phyloP scores from a whole-genome alignment of 2,888 invertebrate genomes.

The Drosophila phalerata region DNA sequence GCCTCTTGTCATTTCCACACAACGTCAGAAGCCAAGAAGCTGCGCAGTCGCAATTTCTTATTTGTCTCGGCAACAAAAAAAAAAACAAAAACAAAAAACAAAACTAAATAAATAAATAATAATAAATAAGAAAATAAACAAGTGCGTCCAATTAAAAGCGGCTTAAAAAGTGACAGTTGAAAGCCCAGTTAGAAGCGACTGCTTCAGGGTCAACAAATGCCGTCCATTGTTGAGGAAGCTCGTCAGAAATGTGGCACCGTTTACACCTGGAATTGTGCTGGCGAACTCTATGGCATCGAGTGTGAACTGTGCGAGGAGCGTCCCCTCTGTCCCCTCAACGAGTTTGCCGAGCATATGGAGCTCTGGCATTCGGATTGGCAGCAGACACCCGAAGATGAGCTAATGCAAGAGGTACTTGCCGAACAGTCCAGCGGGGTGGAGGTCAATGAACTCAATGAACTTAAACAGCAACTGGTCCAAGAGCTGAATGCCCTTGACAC shows the following conservation, averaged over 20 bases:
- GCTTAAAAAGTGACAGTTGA: conserved; percentile 60
- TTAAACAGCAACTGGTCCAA: conserved; percentile 67
- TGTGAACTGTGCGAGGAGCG: conserved; percentile 80
- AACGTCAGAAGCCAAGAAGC: conserved; percentile 65
- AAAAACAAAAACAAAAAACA: too few relatives aligned
- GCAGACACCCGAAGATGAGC: conserved; percentile 62
- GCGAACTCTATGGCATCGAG: conserved; percentile 78
- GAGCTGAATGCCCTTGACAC: conserved; percentile 57
- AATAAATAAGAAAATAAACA: conserved; percentile 10
- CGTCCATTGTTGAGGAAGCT: conserved; percentile 30
- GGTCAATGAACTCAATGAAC: conserved; percentile 69
- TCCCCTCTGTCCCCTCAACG: conserved; percentile 75
- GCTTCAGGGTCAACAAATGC: conserved; percentile 17
- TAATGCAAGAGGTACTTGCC: conserved; percentile 72
- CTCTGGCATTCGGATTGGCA: conserved; percentile 79
- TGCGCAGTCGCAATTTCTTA: conserved; percentile 66
- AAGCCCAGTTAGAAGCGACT: background rate
- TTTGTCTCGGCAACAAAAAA: conserved; percentile 27
- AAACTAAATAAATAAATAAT: background rate
- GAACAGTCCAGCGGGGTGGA: conserved; percentile 60
- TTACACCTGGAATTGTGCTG: conserved; percentile 80
- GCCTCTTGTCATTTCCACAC: conserved; percentile 59
- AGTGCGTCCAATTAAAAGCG: conserved; percentile 44
- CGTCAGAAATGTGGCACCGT: conserved; percentile 76
- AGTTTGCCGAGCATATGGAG: conserved; percentile 81